Evolutionary conservation across 64 coral and sea anemone species (phyloP).

Genomic region (Orbicella faveolata): DNA sequence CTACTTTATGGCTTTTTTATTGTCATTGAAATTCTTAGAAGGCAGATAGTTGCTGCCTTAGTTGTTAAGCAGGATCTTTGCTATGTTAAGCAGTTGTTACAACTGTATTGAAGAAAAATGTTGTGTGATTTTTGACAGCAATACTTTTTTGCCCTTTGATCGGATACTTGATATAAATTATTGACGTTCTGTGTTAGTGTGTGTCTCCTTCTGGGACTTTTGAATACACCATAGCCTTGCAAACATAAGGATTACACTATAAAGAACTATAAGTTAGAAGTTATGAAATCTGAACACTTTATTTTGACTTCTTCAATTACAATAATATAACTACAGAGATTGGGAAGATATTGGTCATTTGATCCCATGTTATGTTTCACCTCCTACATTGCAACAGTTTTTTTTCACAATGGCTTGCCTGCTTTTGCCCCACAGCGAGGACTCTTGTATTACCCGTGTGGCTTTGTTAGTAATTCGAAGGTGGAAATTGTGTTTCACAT

Average conservation of each 20-base stretch:
- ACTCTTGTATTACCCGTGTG: too few species aligned
- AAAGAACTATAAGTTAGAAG: neutral
- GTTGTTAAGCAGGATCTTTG: neutral
- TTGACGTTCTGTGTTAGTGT: neutral
- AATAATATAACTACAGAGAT: neutral
- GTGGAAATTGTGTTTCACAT: too few species aligned
- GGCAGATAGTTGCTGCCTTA: neutral
- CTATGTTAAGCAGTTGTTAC: neutral
- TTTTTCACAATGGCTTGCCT: neutral
- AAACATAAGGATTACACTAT: neutral
- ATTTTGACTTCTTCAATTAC: neutral
- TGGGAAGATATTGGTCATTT: neutral
- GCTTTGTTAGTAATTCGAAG: too few species aligned
- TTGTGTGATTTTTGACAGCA: neutral
- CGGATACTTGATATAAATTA: neutral
- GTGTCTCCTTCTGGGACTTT: neutral
- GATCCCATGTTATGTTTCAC: neutral
- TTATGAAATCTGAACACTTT: neutral
- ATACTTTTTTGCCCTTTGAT: constrained; percentile 7
- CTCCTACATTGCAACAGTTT: neutral
- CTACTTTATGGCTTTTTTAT: neutral
- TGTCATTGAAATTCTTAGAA: neutral
- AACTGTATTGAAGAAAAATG: neutral
- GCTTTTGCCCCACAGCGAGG: neutral
- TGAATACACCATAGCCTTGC: neutral